Base-by-base conservation (phyloP, 2,888 invertebrate genomes). In the Malachius bipustulatus region DNA sequence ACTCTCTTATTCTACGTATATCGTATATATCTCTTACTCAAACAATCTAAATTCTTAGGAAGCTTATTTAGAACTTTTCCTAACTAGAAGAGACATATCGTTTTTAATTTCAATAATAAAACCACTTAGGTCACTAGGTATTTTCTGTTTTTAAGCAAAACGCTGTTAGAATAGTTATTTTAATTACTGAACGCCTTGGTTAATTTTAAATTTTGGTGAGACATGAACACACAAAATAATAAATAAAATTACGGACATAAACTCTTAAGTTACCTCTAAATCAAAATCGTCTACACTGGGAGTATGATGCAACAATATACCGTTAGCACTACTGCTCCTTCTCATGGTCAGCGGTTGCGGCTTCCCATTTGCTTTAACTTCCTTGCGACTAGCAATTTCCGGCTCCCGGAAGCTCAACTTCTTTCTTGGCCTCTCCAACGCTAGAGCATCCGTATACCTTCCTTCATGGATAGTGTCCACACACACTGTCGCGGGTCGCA, bases 371-470 rank as follows among this genome's bases (percentile, higher is more conserved):
- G 24, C 16, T 44, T 47, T 30, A 43, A 45, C 38, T 40, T 47
- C 33, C n/a, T n/a, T n/a, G n/a, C n/a, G n/a, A 28, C 26, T 32
- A 35, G n/a, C 13, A 32, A 81, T 78, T 62, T 83, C 83, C 2
- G 88, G 88, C 52, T 88, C 87, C 40, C 84, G 76, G 61, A 89
- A 89, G 4, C 87, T 88, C 8, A 89, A 64, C 58, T 88, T 89
- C 59, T 89, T 89, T 35, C 85, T 69, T 0, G 85, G 84, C 47
- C 77, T 66, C 52, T 73, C 77, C 47, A 56, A 47, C 52, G 63
- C 63, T 59, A 70, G 46, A 34, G 60, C 56, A 29, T 56, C 57
- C 3, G 54, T 68, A 61, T 47, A 58, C 55, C 65, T 41, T 53
- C 61, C 43, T 48, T 57, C 49, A 40, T 54, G 47, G 4, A 56